Evolutionary conservation across 2,888 invertebrate species (phyloP).

Genomic region (Crepidodera aurea): DNA sequence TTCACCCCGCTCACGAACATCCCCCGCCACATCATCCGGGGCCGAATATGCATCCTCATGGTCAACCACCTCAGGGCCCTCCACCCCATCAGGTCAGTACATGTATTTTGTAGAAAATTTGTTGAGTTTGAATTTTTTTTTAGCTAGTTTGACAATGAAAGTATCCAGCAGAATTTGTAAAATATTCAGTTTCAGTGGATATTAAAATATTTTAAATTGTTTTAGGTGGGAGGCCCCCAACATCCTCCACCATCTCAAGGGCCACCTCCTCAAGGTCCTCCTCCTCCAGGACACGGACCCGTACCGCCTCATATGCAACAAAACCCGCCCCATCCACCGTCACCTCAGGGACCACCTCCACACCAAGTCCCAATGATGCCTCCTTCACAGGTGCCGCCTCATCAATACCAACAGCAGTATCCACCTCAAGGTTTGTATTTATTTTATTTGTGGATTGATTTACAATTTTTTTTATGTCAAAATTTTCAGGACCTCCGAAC

Average conservation of each 20-base stretch:
- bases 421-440: constrained; percentile 39
- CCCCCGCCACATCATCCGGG: constrained; percentile 34
- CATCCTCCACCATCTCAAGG: constrained; percentile 37
- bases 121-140: too few species aligned
- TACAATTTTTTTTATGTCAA: too few species aligned
- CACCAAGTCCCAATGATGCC: constrained; percentile 59
- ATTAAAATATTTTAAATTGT: too few species aligned
- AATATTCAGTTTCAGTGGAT: too few species aligned
- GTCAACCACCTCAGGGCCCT: constrained; percentile 31
- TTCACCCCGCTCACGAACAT: constrained; percentile 32
- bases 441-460: too few species aligned
- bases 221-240: constrained; percentile 34
- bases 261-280: constrained; percentile 7
- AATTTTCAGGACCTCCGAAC: constrained; percentile 37
- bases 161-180: too few species aligned
- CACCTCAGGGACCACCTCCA: constrained; percentile 41
- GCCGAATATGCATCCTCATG: constrained; percentile 40
- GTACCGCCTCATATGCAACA: constrained; percentile 43
- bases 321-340: constrained; percentile 37
- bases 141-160: too few species aligned
- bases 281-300: constrained; percentile 26
- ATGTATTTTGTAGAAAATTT: background rate
- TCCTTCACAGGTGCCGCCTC: constrained; percentile 57
- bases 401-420: constrained; percentile 53
- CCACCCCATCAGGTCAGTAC: constrained; percentile 36